Evolutionary conservation across 2,888 invertebrate species (phyloP), one percentile per base, ranked within the genome.

Genomic region (Sphaeridia pumilis): DNA sequence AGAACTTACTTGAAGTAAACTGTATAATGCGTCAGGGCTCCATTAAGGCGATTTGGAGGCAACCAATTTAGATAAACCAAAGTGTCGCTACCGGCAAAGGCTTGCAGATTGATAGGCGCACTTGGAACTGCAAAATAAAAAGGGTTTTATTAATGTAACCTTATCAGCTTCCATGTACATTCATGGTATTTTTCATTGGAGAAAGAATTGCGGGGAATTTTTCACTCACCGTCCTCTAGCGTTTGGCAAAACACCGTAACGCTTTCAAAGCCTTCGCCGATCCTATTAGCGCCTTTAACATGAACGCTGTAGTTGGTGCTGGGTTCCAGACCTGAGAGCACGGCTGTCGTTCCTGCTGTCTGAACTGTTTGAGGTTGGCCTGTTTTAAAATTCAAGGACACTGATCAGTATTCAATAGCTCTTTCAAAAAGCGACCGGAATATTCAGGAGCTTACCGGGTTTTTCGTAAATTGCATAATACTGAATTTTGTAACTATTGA

Each of bases 221-320:
- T 49, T 28, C 25, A 43, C 58, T 51, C 50, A 63, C 63, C 55
- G 36, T 64, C 64, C 42, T 64, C 64, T 4, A 58, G 55, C 3
- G 64, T 64, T 53, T 60, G 60, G 56, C 64, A 64, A 50, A 61
- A 64, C 31, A 61, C 45, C 12, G 52, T 56, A 25, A 60, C 26
- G 54, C 60, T 60, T 36, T 59, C 52, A 22, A 45, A 45, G n/a
- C 60, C 59, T 54, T 64, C 64, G 5, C 64, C 61, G 2, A 57
- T 59, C 31, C 56, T 58, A 44, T 59, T 61, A 21, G 60, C 55
- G 10, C 61, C 58, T 25, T 52, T 55, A 38, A 64, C 56, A 51
- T 59, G 58, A 41, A 64, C 57, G 48, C 61, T 64, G 48, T 64
- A 64, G 54, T 64, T 64, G 17, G 61, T 59, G 28, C 50, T 58